phyloP scores from a whole-genome alignment of 1,140 invertebrate species.

The Vanessa atalanta region DNA sequence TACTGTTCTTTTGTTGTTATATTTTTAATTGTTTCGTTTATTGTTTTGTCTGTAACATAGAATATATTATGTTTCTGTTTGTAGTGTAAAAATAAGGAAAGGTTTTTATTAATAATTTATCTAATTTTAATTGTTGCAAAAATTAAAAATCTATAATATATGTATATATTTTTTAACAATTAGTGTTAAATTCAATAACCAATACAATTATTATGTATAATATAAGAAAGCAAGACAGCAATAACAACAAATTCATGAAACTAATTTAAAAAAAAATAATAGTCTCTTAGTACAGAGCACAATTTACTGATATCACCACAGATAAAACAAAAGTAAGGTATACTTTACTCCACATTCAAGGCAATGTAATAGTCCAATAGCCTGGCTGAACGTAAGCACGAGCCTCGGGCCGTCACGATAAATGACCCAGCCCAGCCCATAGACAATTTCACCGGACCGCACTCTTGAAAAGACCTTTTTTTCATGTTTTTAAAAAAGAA shows the following conservation, averaged over 20 bases:
- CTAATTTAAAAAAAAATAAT: not conserved
- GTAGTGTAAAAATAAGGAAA: too few relatives aligned
- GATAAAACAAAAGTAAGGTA: constrained; percentile 43
- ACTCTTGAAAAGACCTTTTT: constrained; percentile 46
- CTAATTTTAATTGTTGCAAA: too few relatives aligned
- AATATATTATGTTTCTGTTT: too few relatives aligned
- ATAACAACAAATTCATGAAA: not conserved
- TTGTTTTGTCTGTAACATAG: too few relatives aligned
- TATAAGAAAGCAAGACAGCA: not conserved
- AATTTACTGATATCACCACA: constrained; percentile 34
- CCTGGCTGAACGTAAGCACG: constrained; percentile 59
- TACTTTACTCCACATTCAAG: constrained; percentile 43
- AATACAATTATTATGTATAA: not conserved
- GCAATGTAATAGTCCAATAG: constrained; percentile 57
- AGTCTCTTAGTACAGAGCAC: constrained; percentile 14
- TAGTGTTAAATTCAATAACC: too few relatives aligned
- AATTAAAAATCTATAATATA: too few relatives aligned
- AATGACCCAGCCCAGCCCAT: constrained; percentile 64
- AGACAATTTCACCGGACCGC: constrained; percentile 65
- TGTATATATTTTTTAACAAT: too few relatives aligned
- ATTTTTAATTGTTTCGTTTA: too few relatives aligned
- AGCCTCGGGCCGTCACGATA: constrained; percentile 67
- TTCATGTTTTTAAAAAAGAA: constrained; percentile 37
- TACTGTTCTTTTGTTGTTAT: too few relatives aligned
- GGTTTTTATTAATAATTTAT: too few relatives aligned